Evolutionary conservation across 2,797 vertebrate genomes (phyloP).

Genomic region (Chrosomus eos): DNA sequence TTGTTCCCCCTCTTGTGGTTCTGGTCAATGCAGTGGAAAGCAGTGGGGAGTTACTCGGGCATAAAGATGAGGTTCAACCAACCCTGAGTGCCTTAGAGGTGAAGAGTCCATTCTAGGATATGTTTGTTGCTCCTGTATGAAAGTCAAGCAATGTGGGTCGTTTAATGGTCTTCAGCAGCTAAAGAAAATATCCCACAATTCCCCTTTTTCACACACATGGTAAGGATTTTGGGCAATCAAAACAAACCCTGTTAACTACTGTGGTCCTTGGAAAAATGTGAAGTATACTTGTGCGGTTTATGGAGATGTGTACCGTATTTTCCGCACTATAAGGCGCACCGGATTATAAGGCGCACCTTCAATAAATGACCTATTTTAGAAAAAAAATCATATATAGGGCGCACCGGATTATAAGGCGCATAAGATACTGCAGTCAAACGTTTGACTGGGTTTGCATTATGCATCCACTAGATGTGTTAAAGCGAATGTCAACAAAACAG

Average conservation of each 20-base stretch:
- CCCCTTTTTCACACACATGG: conserved; percentile 33
- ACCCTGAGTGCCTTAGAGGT: conserved; percentile 62
- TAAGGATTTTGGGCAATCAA: conserved; percentile 55
- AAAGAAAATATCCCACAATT: conserved; percentile 43
- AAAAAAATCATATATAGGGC: no score
- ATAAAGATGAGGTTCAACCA: conserved; percentile 37
- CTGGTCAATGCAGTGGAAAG: conserved; percentile 51
- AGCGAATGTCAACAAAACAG: no score
- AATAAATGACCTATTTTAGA: no score
- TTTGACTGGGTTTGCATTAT: no score
- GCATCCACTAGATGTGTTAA: no score
- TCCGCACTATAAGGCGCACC: no score
- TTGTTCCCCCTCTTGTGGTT: conserved; percentile 60
- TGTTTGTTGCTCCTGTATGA: conserved; percentile 35
- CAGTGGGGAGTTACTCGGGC: conserved; percentile 50
- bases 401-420: no score
- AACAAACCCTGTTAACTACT: conserved; percentile 29
- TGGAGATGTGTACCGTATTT: not conserved
- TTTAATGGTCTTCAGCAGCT: conserved; percentile 58
- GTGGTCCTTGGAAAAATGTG: conserved; percentile 13
- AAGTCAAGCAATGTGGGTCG: conserved; percentile 34
- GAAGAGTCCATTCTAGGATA: conserved; percentile 67
- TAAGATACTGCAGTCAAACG: no score
- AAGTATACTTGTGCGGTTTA: conserved; percentile 11
- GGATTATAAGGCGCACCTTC: no score